A percentile compares a stretch with the other conserved stretches of the same genome.
Conservation (phyloP, 1,140 invertebrate species). For the Ceratitis capitata region DNA sequence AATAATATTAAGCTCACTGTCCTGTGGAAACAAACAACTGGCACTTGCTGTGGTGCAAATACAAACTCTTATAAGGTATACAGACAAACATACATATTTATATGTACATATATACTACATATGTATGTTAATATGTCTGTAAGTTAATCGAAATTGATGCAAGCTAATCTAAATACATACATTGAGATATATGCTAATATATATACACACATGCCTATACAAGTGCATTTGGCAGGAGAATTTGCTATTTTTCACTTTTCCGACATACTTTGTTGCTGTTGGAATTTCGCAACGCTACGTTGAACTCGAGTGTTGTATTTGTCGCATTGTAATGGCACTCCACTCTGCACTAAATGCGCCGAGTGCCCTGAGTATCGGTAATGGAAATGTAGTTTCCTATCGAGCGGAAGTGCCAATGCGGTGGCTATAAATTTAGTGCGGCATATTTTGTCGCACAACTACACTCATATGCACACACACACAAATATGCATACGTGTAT, state of each 20-base stretch:
- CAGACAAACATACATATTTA: not conserved
- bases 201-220: not conserved
- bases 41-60: not conserved
- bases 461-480: not conserved
- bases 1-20: not conserved
- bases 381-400: not conserved
- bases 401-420: slow-evolving; percentile 30
- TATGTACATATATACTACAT: not conserved
- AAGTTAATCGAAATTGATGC: not conserved
- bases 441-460: not conserved
- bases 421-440: slow-evolving; percentile 18
- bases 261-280: not conserved
- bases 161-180: not conserved
- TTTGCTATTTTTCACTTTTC: not conserved
- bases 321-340: no score
- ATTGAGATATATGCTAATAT: not conserved
- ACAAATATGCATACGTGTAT: not conserved
- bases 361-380: not conserved
- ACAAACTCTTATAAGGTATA: not conserved
- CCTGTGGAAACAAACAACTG: not conserved
- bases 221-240: not conserved
- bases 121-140: not conserved
- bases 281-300: not conserved
- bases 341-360: not conserved
- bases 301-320: no score